phyloP scores from a whole-genome alignment of 2,888 invertebrate species.

The Apamea epomidion region DNA sequence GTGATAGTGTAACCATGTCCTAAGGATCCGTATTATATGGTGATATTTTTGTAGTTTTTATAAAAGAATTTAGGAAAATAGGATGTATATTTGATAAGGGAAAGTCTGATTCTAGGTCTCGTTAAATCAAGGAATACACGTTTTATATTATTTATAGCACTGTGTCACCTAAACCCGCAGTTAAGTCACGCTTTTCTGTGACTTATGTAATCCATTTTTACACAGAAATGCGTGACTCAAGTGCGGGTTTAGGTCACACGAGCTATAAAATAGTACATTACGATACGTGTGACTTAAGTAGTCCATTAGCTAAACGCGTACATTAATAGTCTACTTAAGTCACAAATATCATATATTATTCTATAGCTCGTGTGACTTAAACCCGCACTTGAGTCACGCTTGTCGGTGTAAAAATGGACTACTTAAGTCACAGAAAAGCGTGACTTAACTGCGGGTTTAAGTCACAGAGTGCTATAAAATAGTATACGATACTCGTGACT shows the following conservation, averaged over 20 bases:
- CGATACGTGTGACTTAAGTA: neutral
- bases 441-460: neutral
- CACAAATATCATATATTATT: too few relatives aligned
- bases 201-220: neutral
- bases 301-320: neutral
- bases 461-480: neutral
- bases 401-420: neutral
- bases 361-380: too few relatives aligned
- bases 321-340: too few relatives aligned
- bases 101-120: neutral
- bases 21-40: conserved; percentile 34
- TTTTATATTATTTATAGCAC: neutral
- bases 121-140: neutral
- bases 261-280: neutral
- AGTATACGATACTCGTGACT: neutral
- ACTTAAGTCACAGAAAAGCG: too few relatives aligned
- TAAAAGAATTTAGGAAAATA: neutral
- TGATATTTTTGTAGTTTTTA: neutral
- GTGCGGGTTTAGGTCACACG: neutral
- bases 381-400: too few relatives aligned
- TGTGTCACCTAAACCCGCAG: neutral
- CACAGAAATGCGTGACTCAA: neutral
- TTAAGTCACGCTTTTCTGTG: neutral
- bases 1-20: conserved; percentile 43
- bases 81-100: neutral